Evolutionary conservation across 2,797 vertebrate genomes (phyloP), one percentile per base, ranked within the genome.

Genomic region (Gallinago solitaria): DNA sequence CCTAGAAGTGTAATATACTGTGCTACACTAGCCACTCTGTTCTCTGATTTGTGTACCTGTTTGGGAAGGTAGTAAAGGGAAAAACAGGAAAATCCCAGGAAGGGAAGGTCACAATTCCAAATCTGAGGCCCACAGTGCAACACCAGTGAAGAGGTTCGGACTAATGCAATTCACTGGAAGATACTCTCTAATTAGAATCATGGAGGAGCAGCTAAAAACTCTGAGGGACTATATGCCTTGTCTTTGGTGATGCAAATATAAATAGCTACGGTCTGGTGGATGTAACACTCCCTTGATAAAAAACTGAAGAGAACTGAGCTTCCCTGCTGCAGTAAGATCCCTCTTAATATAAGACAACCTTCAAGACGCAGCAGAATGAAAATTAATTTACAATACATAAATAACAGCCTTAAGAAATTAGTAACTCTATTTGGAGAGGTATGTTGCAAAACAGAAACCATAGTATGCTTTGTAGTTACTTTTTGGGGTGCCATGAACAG

Each of bases 21-120:
- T 0, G 0, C 5, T 54, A 2, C 24, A 80, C 19, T 1, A 78
- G 9, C 5, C 35, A 28, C 30, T 59, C 14, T 43, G 0, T 16
- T 83, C 39, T 88, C 18, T 50, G 13, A 61, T 79, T 64, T 48
- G 13, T 69, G 20, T 61, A n/a, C 43, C 35, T 77, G 4, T 56
- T 70, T 69, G 12, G 15, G 43, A 67, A 81, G 33, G 23, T 16
- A 21, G 9, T 35, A 67, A 61, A 83, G 3, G 6, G 10, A 81
- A 74, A 50, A 73, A 67, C 20, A 67, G 14, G 28, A 64, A 90
- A 43, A 87, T 43, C 33, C 50, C 54, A 37, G 9, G 43, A 74
- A 63, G 9, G 37, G 14, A 82, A 63, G 43, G 27, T 32, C 50
- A 69, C 20, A 25, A 15, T 37, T 78, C 61, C 7, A 54, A 21